Evolutionary conservation across 2,888 invertebrate species (phyloP).

Genomic region (Crioceris asparagi): DNA sequence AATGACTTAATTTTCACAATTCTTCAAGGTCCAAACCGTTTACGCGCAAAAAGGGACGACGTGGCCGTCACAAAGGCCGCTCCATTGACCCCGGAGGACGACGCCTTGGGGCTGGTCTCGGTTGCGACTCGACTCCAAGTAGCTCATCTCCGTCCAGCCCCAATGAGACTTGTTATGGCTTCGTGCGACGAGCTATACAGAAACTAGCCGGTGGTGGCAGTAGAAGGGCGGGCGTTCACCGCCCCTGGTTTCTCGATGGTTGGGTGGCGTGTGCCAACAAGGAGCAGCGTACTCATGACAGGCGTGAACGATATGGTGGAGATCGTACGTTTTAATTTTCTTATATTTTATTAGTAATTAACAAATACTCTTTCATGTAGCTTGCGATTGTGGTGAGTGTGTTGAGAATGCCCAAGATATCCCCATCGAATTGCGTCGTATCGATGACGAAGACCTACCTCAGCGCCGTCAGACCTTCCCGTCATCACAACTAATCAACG

Average conservation of each 20-base stretch:
- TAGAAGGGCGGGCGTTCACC: conserved; percentile 40
- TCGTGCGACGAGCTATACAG: conserved; percentile 76
- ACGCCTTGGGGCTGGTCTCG: not conserved
- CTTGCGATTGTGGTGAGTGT: conserved; percentile 49
- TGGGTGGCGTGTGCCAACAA: conserved; percentile 50
- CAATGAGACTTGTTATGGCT: conserved; percentile 89
- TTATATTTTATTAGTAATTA: not conserved
- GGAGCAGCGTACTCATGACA: conserved; percentile 9
- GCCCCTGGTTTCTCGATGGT: conserved; percentile 69
- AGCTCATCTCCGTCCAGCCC: conserved; percentile 84
- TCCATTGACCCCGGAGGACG: conserved; percentile 54
- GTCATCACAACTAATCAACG: conserved; percentile 37
- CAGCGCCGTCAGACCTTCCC: conserved; percentile 46
- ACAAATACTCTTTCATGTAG: conserved; percentile 16
- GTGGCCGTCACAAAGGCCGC: conserved; percentile 45
- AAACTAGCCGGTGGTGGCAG: conserved; percentile 68
- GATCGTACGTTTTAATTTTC: conserved; percentile 1
- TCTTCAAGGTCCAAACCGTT: conserved; percentile 33
- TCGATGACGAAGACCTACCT: conserved; percentile 52
- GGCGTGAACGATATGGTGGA: not conserved
- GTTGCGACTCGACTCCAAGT: conserved; percentile 49
- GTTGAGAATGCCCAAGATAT: conserved; percentile 58
- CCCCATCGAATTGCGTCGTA: conserved; percentile 76
- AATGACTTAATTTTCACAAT: no score
- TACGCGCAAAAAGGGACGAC: conserved; percentile 41